Evolutionary conservation across 1,140 invertebrate species (phyloP).

Genomic region (Drosophila nannoptera): DNA sequence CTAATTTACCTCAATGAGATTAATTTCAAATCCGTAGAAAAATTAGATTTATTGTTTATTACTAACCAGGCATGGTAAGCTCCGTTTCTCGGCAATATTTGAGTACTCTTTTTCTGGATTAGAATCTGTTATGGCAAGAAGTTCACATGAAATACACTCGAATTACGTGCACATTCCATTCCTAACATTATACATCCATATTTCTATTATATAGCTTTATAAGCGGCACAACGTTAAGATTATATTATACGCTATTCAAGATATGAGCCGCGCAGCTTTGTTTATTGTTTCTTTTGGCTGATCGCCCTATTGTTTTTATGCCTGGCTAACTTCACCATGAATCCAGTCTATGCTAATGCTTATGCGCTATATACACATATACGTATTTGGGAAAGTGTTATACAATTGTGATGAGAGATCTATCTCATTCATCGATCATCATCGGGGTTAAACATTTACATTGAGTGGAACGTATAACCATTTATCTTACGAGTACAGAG

Average conservation of each 20-base stretch:
- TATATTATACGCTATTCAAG: conserved; percentile 4
- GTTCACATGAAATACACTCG: background rate
- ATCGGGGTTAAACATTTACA: background rate
- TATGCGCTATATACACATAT: background rate
- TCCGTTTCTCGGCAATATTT: background rate
- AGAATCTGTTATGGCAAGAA: background rate
- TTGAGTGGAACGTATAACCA: too few species aligned
- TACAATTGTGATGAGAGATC: background rate
- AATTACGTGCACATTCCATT: background rate
- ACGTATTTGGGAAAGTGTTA: background rate
- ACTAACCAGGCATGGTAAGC: background rate
- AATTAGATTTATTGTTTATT: background rate
- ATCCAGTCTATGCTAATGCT: conserved; percentile 9
- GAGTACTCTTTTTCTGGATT: background rate
- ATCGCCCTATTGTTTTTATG: conserved; percentile 14
- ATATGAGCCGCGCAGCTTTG: background rate
- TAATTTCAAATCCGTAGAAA: background rate
- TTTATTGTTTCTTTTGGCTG: background rate
- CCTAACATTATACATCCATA: background rate
- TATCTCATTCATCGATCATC: background rate
- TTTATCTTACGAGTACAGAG: too few species aligned
- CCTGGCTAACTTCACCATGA: conserved; percentile 2
- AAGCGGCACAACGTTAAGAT: conserved; percentile 7
- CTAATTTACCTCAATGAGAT: background rate
- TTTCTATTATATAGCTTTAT: background rate